A percentile compares a stretch with the other conserved stretches of the same genome.
Conservation (phyloP, 2,888 invertebrate species). For the Leptothorax acervorum region DNA sequence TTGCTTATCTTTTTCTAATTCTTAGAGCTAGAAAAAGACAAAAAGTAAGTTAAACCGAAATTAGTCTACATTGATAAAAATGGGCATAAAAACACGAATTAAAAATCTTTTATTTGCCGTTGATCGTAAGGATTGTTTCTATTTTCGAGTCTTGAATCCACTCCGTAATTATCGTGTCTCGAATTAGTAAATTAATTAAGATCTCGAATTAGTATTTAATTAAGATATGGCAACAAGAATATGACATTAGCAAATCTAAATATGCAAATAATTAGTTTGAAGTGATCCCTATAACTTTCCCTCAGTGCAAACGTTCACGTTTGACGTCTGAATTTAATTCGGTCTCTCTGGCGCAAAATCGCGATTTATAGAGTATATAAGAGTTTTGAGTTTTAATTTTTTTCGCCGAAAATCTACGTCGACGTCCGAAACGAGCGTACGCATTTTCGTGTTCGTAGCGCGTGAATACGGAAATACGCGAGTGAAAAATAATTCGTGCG, state of each 20-base stretch:
- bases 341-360: not conserved
- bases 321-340: not conserved
- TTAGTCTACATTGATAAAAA: too few relatives aligned
- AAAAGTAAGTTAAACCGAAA: too few relatives aligned
- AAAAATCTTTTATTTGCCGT: too few relatives aligned
- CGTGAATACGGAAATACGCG: too few relatives aligned
- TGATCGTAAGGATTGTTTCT: not conserved
- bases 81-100: too few relatives aligned
- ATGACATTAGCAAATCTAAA: not conserved
- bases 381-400: too few relatives aligned
- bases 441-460: too few relatives aligned
- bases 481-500: too few relatives aligned
- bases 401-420: too few relatives aligned
- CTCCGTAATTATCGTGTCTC: not conserved
- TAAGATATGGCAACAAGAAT: not conserved
- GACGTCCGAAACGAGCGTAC: too few relatives aligned
- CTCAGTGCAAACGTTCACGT: not conserved
- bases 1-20: too few relatives aligned
- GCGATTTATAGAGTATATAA: not conserved
- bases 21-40: too few relatives aligned
- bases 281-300: not conserved
- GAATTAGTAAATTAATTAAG: not conserved
- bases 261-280: not conserved
- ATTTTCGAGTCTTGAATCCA: not conserved
- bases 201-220: not conserved